These are phyloP conservation scores for Hetaerina titia DNA, from an alignment of 2,888 invertebrate species.

Conservation along the genomic window DNA sequence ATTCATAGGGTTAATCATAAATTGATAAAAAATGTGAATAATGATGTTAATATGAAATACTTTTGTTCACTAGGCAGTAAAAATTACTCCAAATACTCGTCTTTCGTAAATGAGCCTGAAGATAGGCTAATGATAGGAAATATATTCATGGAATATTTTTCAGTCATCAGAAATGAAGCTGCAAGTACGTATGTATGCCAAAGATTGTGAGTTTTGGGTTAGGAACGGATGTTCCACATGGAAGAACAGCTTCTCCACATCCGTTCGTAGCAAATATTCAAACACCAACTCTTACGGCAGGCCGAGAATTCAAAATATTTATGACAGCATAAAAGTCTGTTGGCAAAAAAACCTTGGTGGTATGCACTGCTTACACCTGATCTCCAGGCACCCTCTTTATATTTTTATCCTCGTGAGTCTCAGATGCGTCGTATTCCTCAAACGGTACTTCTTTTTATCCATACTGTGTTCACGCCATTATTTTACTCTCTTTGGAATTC, in stretches of 20 bases:
- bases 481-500: not conserved
- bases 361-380: conserved; percentile 1
- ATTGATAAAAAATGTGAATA: no score
- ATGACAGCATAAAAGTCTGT: not conserved
- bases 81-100: no score
- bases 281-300: not conserved
- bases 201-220: not conserved
- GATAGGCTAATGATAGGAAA: no score
- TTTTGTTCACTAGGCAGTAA: no score
- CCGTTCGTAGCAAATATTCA: not conserved
- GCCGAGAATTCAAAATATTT: not conserved
- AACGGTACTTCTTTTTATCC: not conserved
- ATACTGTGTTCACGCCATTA: not conserved
- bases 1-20: no score
- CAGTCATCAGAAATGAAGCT: not conserved
- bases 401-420: not conserved
- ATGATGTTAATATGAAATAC: no score
- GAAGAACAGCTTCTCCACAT: not conserved
- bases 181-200: not conserved
- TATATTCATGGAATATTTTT: not conserved
- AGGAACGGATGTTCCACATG: not conserved
- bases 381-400: not conserved
- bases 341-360: not conserved
- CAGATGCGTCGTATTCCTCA: conserved; percentile 17
- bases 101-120: no score